Evolutionary conservation across 2,113 vertebrate genomes (phyloP).

Genomic region (Dromiciops gliroides): DNA sequence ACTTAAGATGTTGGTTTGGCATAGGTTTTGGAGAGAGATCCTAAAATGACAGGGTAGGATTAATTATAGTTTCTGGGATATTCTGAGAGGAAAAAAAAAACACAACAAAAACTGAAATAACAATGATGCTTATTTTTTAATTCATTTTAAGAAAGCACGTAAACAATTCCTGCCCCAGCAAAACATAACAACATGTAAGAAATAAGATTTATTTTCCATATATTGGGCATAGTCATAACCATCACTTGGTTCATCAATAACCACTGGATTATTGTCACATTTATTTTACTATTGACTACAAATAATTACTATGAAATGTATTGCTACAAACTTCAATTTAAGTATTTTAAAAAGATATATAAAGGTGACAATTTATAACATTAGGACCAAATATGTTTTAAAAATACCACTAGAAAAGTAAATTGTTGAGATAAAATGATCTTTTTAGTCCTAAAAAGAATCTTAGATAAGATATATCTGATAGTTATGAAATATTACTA

Average conservation of each 20-base stretch:
- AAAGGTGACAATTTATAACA: not conserved
- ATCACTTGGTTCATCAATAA: not conserved
- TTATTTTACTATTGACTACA: not conserved
- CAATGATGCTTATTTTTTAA: not conserved
- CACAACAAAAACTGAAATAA: not conserved
- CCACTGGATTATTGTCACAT: no score
- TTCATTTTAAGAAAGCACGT: not conserved
- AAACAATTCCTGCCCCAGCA: not conserved
- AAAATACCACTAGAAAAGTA: no score
- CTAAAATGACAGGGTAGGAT: not conserved
- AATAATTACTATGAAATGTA: not conserved
- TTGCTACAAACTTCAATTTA: not conserved
- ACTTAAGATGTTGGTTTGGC: slow-evolving; percentile 18
- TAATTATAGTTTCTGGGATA: not conserved
- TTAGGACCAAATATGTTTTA: not conserved
- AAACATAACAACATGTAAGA: not conserved
- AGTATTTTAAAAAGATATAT: not conserved
- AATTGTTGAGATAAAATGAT: not conserved
- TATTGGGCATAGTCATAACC: not conserved
- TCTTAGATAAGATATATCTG: not conserved
- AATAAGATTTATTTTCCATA: not conserved
- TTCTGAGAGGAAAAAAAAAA: not conserved
- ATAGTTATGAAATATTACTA: not conserved
- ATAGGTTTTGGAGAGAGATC: not conserved
- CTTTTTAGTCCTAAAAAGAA: not conserved